Evolutionary conservation across 2,888 invertebrate genomes (phyloP).

Genomic region (Omphaloscelis lunosa): DNA sequence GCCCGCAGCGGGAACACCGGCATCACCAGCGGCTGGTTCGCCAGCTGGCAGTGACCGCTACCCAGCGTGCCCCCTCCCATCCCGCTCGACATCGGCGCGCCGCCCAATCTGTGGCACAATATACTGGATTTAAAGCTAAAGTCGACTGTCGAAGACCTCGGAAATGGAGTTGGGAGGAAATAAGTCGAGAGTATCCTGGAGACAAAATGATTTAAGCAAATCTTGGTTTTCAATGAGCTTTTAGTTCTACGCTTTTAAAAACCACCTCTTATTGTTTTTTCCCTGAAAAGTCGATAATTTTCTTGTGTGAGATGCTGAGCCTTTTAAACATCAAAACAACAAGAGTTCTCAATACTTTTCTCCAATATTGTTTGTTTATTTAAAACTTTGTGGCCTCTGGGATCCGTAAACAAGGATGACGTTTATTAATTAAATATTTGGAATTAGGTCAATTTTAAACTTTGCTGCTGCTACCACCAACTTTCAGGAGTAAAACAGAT

Average conservation of each 20-base stretch:
- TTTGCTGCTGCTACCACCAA: conserved; percentile 37
- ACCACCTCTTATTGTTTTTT: background rate
- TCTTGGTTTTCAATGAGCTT: conserved; percentile 19
- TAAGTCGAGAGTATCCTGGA: conserved; percentile 1
- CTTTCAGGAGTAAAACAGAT: conserved; percentile 41
- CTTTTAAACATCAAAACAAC: conserved; percentile 31
- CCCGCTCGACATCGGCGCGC: conserved; percentile 89
- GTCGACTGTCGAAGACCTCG: conserved; percentile 64
- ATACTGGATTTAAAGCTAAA: conserved; percentile 64
- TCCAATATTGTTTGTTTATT: conserved; percentile 53
- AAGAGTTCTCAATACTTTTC: conserved; percentile 22
- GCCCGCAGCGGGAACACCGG: conserved; percentile 96
- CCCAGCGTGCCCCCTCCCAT: conserved; percentile 92
- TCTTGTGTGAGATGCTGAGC: conserved; percentile 8
- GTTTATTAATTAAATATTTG: conserved; percentile 50
- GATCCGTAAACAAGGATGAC: conserved; percentile 49
- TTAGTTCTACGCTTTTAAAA: conserved; percentile 1
- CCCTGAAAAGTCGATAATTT: background rate
- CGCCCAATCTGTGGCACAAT: conserved; percentile 86
- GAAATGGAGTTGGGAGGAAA: conserved; percentile 17
- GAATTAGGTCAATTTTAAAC: conserved; percentile 57
- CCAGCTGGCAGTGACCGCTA: conserved; percentile 93
- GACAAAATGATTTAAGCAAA: background rate
- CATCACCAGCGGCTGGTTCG: conserved; percentile 95
- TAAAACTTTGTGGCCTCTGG: conserved; percentile 35